Evolutionary conservation across 1,140 invertebrate genomes (phyloP), one percentile per base, ranked within the genome.

Genomic region (Zaprionus tsacasi): DNA sequence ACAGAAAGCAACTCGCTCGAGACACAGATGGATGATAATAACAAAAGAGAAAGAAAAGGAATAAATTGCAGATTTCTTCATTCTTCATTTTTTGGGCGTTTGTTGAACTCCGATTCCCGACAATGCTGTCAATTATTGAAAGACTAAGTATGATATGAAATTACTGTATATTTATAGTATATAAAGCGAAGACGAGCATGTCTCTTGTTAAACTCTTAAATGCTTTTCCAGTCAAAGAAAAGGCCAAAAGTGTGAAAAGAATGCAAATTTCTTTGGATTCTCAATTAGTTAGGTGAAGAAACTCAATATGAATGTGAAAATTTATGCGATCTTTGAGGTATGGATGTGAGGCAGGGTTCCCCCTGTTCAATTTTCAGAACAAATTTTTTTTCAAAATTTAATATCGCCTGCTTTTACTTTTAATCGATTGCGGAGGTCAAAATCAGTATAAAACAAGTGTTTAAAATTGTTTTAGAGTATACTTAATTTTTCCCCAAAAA

Each of bases 51-150:
- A 2, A 3, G 4, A 10, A 6, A 10, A 48, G 33, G 69, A 52
- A 50, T 48, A 79, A 88, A 82, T 80, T 69, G 45, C 48, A 66
- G 61, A 66, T 61, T 48, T 59, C 30, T 52, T 67, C 7, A 10
- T 35, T 21, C 21, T 35, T 21, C 21, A 35, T 45, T 58, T 60
- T 76, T 71, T 36, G 11, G 38, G 21, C 50, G 74, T 72, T 72
- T 76, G 52, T 76, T 76, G 69, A 76, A 76, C 74, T 72, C 48
- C 17, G 70, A 70, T 56, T 60, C 48, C 21, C 59, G 30, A 52
- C 55, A 43, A 25, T 40, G 63, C 27, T 27, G 35, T 21, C 61
- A 66, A 58, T 52, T 48, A 64, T 67, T 67, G 21, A 57, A 67
- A 67, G 54, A 45, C 38, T n/a, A 25, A 50, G 15, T 50, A 50